Base-by-base conservation (phyloP, 2,888 invertebrate genomes). In the Chironomus riparius region DNA sequence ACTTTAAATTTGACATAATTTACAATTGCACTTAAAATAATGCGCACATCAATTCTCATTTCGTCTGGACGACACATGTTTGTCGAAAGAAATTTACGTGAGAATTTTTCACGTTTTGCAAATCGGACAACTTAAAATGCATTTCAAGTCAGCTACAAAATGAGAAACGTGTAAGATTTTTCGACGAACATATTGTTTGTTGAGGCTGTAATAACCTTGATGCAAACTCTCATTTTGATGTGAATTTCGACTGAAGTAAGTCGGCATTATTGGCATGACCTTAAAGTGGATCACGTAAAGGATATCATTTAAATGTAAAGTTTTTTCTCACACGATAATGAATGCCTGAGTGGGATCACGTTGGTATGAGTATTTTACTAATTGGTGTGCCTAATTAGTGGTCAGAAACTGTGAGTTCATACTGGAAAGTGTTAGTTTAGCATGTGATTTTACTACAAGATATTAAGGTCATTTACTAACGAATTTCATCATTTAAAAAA, bases 131-230 rank as follows among this genome's bases (percentile, higher is more conserved):
- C 65, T 38, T 38, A 10, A 65, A 65, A 21, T 65, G 95, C 94
- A 80, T 92, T 90, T 81, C 91, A 93, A 81, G 94, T 38, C 38
- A 10, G 38, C 38, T 10, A 38, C 4, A 10, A 38, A 38, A 38
- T 38, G 10, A 38, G 38, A 56, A 68, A 38, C 68, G 28, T 68
- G 38, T 38, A 15, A n/a, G 68, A 68, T 38, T 65, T 21, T n/a
- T 61, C 61, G 21, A 61, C 61, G 15, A 68, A 68, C 68, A 56
- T 56, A 56, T 18, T 38, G 38, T 38, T 38, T 38, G 38, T 38
- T 38, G 38, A 38, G 38, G 56, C 18, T 56, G 56, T n/a, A 18
- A 7, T 18, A 56, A 56, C 56, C 56, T 56, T 56, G 56, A 56
- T 56, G 56, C 56, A 56, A n/a, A n/a, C 18, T 56, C 38, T 38